These are phyloP conservation scores for Sinocyclocheilus grahami DNA, from an alignment of 2,113 vertebrate genomes.

Conservation along the genomic window DNA sequence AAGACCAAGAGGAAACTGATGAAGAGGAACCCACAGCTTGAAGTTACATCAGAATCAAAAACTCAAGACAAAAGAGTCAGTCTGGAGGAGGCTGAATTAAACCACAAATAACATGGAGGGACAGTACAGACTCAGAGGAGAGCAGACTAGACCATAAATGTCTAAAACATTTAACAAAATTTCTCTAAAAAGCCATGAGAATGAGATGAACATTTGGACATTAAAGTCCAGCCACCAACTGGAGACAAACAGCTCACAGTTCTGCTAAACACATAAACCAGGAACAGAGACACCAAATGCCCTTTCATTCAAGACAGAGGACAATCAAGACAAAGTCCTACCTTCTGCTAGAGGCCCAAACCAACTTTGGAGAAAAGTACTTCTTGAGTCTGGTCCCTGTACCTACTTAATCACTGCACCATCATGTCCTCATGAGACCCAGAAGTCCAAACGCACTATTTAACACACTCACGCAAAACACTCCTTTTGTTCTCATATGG, in stretches of 20 bases:
- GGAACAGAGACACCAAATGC: constrained; percentile 67
- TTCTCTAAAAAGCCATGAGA: constrained; percentile 43
- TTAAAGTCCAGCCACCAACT: constrained; percentile 57
- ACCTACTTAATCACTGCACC: constrained; percentile 43
- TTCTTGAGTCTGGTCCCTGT: constrained; percentile 60
- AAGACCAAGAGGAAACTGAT: background rate
- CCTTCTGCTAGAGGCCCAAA: constrained; percentile 55
- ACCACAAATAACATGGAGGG: constrained; percentile 32
- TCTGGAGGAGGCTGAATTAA: constrained; percentile 54
- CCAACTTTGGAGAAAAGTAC: constrained; percentile 57
- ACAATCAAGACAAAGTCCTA: constrained; percentile 60
- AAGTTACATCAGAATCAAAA: background rate
- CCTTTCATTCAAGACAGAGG: constrained; percentile 49
- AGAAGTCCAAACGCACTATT: background rate
- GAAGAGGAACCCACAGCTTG: constrained; percentile 9
- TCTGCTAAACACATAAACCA: constrained; percentile 47
- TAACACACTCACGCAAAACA: background rate
- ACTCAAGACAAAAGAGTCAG: constrained; percentile 12
- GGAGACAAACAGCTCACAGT: constrained; percentile 36
- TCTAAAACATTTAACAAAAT: constrained; percentile 34
- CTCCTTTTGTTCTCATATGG: background rate
- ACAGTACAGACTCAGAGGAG: constrained; percentile 48
- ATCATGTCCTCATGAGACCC: constrained; percentile 21
- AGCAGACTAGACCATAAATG: constrained; percentile 52
- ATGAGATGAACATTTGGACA: constrained; percentile 52